Evolutionary conservation across 2,797 vertebrate species (phyloP).

Genomic region (Micropoecilia bifurca): DNA sequence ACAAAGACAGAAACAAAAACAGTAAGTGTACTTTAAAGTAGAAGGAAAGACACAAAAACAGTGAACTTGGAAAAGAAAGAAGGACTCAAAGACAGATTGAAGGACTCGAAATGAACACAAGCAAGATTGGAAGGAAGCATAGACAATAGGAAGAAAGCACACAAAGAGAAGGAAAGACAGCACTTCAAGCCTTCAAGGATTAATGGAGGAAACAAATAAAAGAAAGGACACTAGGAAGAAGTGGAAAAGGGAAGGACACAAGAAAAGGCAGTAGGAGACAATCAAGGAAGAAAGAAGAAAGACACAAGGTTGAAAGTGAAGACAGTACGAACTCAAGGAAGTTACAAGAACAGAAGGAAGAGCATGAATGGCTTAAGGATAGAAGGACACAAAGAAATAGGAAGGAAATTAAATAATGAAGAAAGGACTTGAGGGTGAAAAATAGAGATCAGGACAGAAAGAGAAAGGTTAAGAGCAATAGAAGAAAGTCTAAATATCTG

Average conservation of each 20-base stretch:
- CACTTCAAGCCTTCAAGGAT: too few species aligned
- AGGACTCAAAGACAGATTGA: neutral
- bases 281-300: too few species aligned
- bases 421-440: neutral
- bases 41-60: neutral
- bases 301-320: neutral
- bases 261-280: too few species aligned
- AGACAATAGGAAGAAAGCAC: too few species aligned
- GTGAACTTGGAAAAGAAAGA: neutral
- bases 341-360: neutral
- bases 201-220: too few species aligned
- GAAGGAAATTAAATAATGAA: neutral
- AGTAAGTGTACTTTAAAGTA: neutral
- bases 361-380: neutral
- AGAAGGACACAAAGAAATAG: neutral
- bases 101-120: neutral
- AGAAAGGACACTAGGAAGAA: too few species aligned
- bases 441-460: neutral
- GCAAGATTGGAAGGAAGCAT: too few species aligned
- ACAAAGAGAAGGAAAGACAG: too few species aligned
- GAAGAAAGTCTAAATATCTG: neutral
- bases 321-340: neutral
- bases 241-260: too few species aligned
- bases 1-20: neutral
- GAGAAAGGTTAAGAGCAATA: neutral